A percentile compares a stretch with the other conserved stretches of the same genome.
Evolutionary conservation across 2,888 invertebrate genomes (phyloP).

Genomic region (Agonum fuliginosum): DNA sequence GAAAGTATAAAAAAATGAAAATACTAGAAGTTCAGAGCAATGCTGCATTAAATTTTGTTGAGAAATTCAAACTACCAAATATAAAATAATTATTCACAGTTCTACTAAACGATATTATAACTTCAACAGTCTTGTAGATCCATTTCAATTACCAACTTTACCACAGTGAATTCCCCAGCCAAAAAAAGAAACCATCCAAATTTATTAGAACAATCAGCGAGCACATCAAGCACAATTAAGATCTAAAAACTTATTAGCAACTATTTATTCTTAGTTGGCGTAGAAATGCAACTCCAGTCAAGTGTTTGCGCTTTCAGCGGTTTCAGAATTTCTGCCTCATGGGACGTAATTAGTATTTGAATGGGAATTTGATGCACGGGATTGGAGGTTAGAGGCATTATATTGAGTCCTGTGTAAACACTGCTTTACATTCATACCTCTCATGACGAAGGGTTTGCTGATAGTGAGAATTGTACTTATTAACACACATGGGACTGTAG

Average conservation of each 20-base stretch:
- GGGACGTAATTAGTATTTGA: constrained; percentile 39
- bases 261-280: constrained; percentile 28
- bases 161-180: neutral
- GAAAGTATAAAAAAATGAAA: too few relatives aligned
- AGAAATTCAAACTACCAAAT: too few relatives aligned
- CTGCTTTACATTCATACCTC: constrained; percentile 14
- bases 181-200: constrained; percentile 30
- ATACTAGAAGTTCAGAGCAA: too few relatives aligned
- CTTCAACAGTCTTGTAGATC: neutral
- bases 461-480: too few relatives aligned
- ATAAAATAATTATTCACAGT: too few relatives aligned
- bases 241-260: constrained; percentile 36
- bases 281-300: constrained; percentile 3
- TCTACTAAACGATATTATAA: constrained; percentile 5
- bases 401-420: constrained; percentile 29
- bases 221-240: constrained; percentile 32
- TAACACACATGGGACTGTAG: too few relatives aligned
- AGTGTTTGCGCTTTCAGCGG: constrained; percentile 31
- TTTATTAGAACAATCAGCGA: constrained; percentile 10
- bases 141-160: constrained; percentile 28
- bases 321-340: constrained; percentile 14
- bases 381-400: too few relatives aligned
- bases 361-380: constrained; percentile 26
- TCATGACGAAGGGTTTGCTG: neutral
- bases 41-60: too few relatives aligned